Percentiles rank a stretch among this genome's conserved stretches.
Conservation (phyloP, 2,113 vertebrate genomes). For the Macquaria ambigua region DNA sequence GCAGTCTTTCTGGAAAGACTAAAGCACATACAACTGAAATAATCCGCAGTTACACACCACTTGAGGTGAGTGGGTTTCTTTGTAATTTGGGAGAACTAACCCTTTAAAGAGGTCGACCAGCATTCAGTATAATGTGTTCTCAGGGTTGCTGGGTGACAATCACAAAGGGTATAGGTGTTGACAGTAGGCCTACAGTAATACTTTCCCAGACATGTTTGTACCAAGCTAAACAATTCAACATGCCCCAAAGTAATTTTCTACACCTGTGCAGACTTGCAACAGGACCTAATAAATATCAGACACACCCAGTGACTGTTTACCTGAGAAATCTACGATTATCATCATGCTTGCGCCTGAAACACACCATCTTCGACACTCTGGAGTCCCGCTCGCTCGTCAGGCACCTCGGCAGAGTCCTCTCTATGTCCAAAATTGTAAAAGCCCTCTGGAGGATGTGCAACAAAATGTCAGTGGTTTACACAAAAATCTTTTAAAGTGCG, state of each 20-base stretch:
- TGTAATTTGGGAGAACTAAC: not conserved
- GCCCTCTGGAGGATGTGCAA: slow-evolving; percentile 83
- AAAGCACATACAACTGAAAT: too few relatives aligned
- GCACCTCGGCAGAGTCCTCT: slow-evolving; percentile 87
- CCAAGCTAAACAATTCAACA: not conserved
- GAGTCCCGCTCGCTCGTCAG: slow-evolving; percentile 82
- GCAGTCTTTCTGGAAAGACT: too few relatives aligned
- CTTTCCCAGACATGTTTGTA: not conserved
- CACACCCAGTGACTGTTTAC: slow-evolving; percentile 68
- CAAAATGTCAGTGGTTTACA: not conserved
- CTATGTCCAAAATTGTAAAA: slow-evolving; percentile 90
- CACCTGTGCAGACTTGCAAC: not conserved
- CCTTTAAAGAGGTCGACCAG: not conserved
- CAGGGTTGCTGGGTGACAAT: not conserved
- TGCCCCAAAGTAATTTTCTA: not conserved
- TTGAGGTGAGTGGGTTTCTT: not conserved
- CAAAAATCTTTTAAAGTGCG: not conserved
- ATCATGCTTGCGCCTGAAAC: slow-evolving; percentile 81
- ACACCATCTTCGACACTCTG: slow-evolving; percentile 83
- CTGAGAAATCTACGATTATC: slow-evolving; percentile 88
- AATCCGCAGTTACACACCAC: too few relatives aligned
- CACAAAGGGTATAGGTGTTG: not conserved
- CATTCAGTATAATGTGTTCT: not conserved
- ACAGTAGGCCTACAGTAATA: not conserved
- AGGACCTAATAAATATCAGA: not conserved